A percentile compares a stretch with the other conserved stretches of the same genome.
Conservation (phyloP, 2,888 invertebrate genomes). For the Campoplex capitator region DNA sequence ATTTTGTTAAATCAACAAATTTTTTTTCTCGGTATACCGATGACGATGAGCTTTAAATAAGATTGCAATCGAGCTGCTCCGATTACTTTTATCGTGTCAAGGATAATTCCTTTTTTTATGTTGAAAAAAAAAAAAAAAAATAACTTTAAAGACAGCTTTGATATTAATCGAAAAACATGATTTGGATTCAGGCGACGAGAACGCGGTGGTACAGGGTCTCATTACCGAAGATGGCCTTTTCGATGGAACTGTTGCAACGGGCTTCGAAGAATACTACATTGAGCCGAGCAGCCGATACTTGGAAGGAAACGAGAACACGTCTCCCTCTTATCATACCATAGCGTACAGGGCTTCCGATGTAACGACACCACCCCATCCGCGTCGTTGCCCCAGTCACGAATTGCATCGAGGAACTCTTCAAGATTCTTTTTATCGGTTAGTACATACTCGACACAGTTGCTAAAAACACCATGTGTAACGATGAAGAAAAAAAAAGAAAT, state of each 20-base stretch:
- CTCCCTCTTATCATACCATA: slow-evolving; percentile 90
- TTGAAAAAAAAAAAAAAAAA: background rate
- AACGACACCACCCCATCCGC: slow-evolving; percentile 80
- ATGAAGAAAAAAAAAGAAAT: background rate
- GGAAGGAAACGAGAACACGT: slow-evolving; percentile 85
- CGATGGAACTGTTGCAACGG: slow-evolving; percentile 94
- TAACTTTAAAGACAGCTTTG: background rate
- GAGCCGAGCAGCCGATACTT: slow-evolving; percentile 91
- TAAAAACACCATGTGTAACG: slow-evolving; percentile 2
- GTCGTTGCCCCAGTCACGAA: slow-evolving; percentile 88
- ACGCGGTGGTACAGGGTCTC: slow-evolving; percentile 93
- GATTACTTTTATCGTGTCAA: background rate
- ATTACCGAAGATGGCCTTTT: slow-evolving; percentile 94
- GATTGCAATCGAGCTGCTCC: background rate
- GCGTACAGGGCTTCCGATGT: slow-evolving; percentile 94
- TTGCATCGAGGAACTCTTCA: slow-evolving; percentile 84
- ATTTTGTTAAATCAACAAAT: no score
- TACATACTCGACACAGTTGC: slow-evolving; percentile 40
- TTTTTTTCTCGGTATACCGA: background rate
- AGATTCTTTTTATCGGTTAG: slow-evolving; percentile 75
- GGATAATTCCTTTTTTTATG: background rate
- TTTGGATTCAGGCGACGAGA: slow-evolving; percentile 90
- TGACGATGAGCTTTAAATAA: background rate
- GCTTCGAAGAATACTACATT: slow-evolving; percentile 92
- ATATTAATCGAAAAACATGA: background rate